These are phyloP conservation scores for Corythoichthys intestinalis DNA, from an alignment of 2,113 vertebrate species.

Conservation along the genomic window DNA sequence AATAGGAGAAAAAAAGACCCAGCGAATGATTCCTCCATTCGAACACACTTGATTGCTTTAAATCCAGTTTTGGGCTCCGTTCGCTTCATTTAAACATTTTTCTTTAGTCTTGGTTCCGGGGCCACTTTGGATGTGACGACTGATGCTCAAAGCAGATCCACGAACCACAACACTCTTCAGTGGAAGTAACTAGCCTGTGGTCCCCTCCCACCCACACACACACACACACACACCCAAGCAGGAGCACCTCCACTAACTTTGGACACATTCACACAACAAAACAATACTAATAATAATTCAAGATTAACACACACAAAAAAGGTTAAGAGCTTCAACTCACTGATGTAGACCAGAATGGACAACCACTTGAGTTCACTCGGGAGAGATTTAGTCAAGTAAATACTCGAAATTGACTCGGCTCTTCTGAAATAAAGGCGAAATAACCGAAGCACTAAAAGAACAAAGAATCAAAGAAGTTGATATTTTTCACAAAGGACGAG, in stretches of 20 bases:
- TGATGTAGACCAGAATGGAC: not conserved
- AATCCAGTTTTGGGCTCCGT: conserved; percentile 59
- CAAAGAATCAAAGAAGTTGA: not conserved
- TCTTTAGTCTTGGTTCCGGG: conserved; percentile 53
- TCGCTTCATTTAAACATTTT: conserved; percentile 36
- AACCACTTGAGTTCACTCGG: not conserved
- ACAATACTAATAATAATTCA: not conserved
- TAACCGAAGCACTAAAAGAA: not conserved
- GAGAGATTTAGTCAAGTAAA: not conserved
- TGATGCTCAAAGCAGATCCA: conserved; percentile 74
- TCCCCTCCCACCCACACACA: conserved; percentile 4
- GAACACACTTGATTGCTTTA: conserved; percentile 26
- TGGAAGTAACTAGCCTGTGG: not conserved
- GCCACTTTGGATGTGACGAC: conserved; percentile 63
- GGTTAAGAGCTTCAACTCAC: not conserved
- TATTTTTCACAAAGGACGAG: not conserved
- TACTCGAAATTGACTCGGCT: not conserved
- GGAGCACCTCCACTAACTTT: conserved; percentile 63
- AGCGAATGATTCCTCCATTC: conserved; percentile 51
- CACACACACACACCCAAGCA: conserved; percentile 16
- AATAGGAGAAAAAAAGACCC: conserved; percentile 42
- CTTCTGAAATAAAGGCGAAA: not conserved
- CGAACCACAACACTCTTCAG: conserved; percentile 63
- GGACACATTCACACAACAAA: conserved; percentile 4
- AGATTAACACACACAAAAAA: not conserved